Conservation (phyloP, 1,140 invertebrate species). For the Eriocheir sinensis region DNA sequence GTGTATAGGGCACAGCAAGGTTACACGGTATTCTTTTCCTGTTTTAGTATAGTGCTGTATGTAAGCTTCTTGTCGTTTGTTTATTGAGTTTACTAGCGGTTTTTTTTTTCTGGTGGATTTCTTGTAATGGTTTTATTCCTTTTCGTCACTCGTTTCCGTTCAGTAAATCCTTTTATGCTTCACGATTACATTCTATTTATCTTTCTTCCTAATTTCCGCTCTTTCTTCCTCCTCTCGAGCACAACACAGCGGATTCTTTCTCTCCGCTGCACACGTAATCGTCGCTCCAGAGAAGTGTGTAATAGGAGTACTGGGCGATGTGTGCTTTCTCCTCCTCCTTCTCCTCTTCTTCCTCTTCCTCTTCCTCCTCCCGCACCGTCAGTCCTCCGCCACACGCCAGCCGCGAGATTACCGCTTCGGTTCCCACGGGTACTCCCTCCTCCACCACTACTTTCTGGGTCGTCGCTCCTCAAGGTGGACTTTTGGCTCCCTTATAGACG, state of each 20-base stretch:
- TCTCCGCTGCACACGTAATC: neutral
- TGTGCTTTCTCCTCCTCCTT: neutral
- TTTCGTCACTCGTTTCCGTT: too few species aligned
- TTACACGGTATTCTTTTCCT: too few species aligned
- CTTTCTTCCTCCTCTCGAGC: neutral
- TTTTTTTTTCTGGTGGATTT: too few species aligned
- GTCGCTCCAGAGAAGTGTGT: neutral
- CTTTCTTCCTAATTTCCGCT: neutral
- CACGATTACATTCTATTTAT: neutral
- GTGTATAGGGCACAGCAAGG: too few species aligned
- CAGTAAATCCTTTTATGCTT: too few species aligned
- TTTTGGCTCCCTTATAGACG: too few species aligned
- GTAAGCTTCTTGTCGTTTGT: too few species aligned
- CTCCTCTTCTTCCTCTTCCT: neutral
- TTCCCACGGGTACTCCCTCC: neutral
- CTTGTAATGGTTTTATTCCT: too few species aligned
- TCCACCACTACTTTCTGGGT: slow-evolving; percentile 23
- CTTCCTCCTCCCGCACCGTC: neutral
- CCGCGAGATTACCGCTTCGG: neutral
- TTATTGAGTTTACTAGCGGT: too few species aligned
- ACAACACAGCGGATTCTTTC: neutral
- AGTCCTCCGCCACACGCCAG: neutral
- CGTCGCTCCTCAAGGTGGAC: neutral
- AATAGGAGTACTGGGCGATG: neutral
- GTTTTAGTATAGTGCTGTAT: too few species aligned